These are phyloP conservation scores for Habrosyne pyritoides DNA, from an alignment of 2,888 invertebrate genomes.

Conservation along the genomic window DNA sequence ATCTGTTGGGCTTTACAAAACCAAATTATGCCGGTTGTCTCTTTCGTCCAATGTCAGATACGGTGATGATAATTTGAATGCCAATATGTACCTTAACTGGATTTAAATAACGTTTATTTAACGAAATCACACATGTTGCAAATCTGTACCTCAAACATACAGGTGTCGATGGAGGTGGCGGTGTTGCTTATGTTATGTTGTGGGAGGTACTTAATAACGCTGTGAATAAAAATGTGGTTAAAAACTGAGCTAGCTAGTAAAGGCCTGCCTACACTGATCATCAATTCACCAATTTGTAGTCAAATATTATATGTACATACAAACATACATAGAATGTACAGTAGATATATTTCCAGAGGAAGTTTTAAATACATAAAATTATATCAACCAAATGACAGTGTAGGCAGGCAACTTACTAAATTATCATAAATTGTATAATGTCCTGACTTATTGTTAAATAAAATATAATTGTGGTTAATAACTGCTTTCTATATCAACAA, in stretches of 20 bases:
- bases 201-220: slow-evolving; percentile 19
- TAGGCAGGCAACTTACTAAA: no score
- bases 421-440: no score
- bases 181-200: slow-evolving; percentile 16
- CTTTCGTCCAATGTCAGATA: not conserved
- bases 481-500: no score
- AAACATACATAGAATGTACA: no score
- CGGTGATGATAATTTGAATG: not conserved
- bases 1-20: not conserved
- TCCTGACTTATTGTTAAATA: no score
- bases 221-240: slow-evolving; percentile 6
- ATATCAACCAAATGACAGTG: no score
- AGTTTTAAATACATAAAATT: no score
- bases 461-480: no score
- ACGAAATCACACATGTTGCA: not conserved
- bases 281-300: no score
- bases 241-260: not conserved
- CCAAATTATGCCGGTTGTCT: not conserved
- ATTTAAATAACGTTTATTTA: not conserved
- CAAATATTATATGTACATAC: no score
- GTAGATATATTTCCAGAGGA: no score
- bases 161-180: slow-evolving; percentile 31
- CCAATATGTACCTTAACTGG: no score
- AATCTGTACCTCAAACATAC: slow-evolving; percentile 16
- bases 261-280: not conserved